Base-by-base conservation (phyloP, 2,888 invertebrate genomes). In the Auanema sp. region DNA sequence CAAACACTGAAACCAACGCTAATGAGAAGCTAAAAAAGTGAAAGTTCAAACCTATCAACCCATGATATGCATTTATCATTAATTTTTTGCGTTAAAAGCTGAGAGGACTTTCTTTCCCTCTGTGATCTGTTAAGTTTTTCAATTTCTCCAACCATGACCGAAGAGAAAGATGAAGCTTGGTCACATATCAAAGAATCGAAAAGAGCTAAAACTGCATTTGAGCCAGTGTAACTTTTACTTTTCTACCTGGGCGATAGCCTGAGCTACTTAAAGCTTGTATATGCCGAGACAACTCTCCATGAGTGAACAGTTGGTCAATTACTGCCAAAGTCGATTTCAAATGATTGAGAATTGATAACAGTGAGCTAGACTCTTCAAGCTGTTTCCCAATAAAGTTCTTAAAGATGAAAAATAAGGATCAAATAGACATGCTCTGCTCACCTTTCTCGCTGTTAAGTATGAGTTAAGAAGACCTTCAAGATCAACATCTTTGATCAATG, bases 371-470 rank as follows among this genome's bases (percentile, higher is more conserved):
- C 16, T 65, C 67, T 23, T 72, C 66, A 14, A 75, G 64, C 21
- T 69, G 63, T 6, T 57, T 57, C 14, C 4, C 50, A 18, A 76
- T 69, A 43, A 67, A 55, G 11, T 59, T 47, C 69, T 71, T 50
- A 25, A 64, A 50, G 12, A 4, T 24, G 21, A 16, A 51, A 18
- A 18, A n/a, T 16, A n/a, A n/a, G n/a, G n/a, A n/a, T n/a, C 51
- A 51, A n/a, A n/a, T n/a, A n/a, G n/a, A n/a, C n/a, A n/a, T n/a
- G n/a, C n/a, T n/a, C 18, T 25, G 1, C 60, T 1, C 18, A 78
- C 79, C 68, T 70, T 72, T 51, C 80, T 60, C 6, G 78, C 71
- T 44, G 68, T 64, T 10, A 81, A 68, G 61, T 78, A 81, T 12
- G 70, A 44, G 8, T 79, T 71, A 12, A 81, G 58, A 23, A 81